Evolutionary conservation across 1,140 invertebrate genomes (phyloP), one percentile per base, ranked within the genome.

Genomic region (Halyomorpha halys): DNA sequence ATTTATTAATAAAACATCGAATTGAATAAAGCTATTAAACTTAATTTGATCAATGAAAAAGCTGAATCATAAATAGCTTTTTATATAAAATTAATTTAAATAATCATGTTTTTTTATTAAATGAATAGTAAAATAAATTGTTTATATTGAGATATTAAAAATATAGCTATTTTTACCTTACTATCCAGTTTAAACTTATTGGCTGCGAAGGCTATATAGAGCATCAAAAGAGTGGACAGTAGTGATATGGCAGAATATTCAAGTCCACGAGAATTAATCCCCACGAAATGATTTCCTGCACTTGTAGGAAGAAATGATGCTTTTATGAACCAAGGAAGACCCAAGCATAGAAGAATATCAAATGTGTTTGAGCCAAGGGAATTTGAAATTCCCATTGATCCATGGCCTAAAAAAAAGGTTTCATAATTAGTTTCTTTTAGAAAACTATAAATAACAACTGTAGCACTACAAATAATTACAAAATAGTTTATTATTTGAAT

Each of bases 311-410:
- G 83, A 69, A 89, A 86, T 4, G 84, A 78, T 0, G 87, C 83
- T 73, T 91, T 91, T 15, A 91, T 83, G 39, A 91, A 76, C 90
- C 90, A 92, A 2, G 89, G 90, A 15, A 91, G 75, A n/a, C 89
- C 89, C 62, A 92, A 75, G 69, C 90, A 92, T 4, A 92, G 74
- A 14, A 92, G 76, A 70, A 92, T 91, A 72, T 91, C 90, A 72
- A 92, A 91, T 4, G 89, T 91, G 70, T 92, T 93, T 1, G 89
- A 91, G n/a, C 89, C 89, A 70, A 93, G 89, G 0, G 89, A 89
- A 73, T 91, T 93, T 73, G 86, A 88, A 65, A 93, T 86, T 3
- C 89, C 89, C 89, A 91, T 92, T n/a, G 86, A 87, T 45, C 87
- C 88, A 70, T 90, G 86, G 66, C 88, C 89, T 90, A 71, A 62